These are phyloP conservation scores for Rallus limicola DNA, from an alignment of 2,113 vertebrate genomes.

Conservation along the genomic window DNA sequence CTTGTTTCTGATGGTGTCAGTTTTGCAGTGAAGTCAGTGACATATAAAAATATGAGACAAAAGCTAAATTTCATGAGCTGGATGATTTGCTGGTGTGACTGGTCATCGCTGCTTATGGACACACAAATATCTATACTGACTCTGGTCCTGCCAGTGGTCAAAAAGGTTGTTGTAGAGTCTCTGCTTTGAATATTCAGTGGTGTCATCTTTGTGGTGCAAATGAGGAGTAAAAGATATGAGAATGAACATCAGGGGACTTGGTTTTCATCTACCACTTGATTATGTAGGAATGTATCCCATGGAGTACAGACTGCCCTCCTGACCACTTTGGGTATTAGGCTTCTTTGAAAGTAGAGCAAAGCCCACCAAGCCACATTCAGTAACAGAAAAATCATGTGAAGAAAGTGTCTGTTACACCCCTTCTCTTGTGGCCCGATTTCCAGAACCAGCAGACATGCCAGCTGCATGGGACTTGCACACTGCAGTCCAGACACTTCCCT, in stretches of 20 bases:
- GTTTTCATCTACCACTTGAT: background rate
- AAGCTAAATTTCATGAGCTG: background rate
- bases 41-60: background rate
- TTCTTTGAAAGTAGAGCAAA: background rate
- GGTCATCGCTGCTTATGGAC: background rate
- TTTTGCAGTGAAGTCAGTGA: background rate
- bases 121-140: background rate
- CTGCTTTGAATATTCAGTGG: background rate
- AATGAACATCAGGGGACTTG: background rate
- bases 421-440: background rate
- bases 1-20: background rate
- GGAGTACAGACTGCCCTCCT: background rate
- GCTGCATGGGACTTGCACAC: rapidly evolving
- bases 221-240: background rate
- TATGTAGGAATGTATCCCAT: background rate
- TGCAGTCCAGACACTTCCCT: background rate
- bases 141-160: background rate
- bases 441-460: background rate
- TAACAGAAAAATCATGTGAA: background rate
- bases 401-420: background rate
- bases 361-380: background rate
- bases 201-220: background rate
- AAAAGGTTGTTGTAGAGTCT: background rate
- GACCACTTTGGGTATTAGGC: background rate
- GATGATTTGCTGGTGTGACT: background rate